A percentile compares a stretch with the other conserved stretches of the same genome.
These are phyloP conservation scores for Aeoliscus strigatus DNA, from an alignment of 2,797 vertebrate genomes.

Conservation along the genomic window DNA sequence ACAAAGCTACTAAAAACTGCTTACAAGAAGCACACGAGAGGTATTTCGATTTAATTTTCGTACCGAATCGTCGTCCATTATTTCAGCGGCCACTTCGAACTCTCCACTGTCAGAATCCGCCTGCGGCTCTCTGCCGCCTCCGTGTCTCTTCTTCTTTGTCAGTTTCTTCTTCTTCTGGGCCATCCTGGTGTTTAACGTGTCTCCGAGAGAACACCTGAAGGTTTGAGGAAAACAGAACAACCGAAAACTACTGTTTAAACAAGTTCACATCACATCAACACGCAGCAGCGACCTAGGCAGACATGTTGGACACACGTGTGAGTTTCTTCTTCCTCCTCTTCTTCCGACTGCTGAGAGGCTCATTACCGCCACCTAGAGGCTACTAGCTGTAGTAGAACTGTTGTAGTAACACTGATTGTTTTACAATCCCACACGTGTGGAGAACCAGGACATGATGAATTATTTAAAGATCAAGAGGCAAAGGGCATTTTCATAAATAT, in stretches of 20 bases:
- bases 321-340: slow-evolving; percentile 13
- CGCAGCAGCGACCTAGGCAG: slow-evolving; percentile 24
- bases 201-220: background rate
- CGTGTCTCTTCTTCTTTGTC: slow-evolving; percentile 69
- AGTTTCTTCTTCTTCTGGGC: slow-evolving; percentile 77
- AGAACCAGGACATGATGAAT: too few species aligned
- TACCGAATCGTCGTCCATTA: slow-evolving; percentile 70
- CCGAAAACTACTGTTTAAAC: background rate
- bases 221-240: background rate
- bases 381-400: too few species aligned
- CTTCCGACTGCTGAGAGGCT: background rate
- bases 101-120: slow-evolving; percentile 73
- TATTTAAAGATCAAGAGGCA: too few species aligned
- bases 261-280: background rate
- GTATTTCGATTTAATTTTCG: background rate
- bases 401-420: too few species aligned
- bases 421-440: too few species aligned
- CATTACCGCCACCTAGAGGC: slow-evolving; percentile 28
- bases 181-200: slow-evolving; percentile 51
- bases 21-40: too few species aligned
- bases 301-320: slow-evolving; percentile 71
- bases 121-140: slow-evolving; percentile 50
- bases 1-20: too few species aligned
- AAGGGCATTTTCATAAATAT: too few species aligned
- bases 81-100: slow-evolving; percentile 69